Percentiles rank a stretch among this genome's conserved stretches.
Conservation (phyloP, 2,888 invertebrate genomes). For the Pseudoips prasinana region DNA sequence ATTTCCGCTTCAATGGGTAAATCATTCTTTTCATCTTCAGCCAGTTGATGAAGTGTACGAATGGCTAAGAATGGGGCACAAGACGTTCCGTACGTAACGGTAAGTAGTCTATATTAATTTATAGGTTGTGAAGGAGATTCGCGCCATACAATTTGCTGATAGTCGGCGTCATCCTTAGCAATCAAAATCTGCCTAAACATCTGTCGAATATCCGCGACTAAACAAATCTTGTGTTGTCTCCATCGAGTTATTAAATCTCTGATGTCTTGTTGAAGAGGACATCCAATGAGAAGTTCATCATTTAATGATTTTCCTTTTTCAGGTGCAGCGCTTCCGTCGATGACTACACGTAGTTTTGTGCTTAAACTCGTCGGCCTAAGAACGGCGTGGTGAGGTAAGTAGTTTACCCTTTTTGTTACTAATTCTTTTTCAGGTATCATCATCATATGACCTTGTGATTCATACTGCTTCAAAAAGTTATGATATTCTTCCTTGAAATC, state of each 20-base stretch:
- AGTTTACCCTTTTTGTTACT: background rate
- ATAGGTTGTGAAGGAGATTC: background rate
- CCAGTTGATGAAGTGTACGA: constrained; percentile 3
- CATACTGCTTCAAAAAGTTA: constrained; percentile 22
- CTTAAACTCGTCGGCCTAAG: too few relatives aligned
- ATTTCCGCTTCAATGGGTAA: background rate
- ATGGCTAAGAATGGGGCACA: constrained; percentile 1
- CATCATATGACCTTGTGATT: constrained; percentile 19
- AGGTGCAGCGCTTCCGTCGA: background rate
- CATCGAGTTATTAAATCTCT: background rate
- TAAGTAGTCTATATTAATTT: background rate
- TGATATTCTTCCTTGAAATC: constrained; percentile 19
- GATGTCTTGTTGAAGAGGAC: background rate
- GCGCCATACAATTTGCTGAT: constrained; percentile 1
- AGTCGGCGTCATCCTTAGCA: background rate
- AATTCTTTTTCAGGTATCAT: constrained; percentile 18
- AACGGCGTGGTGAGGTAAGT: background rate
- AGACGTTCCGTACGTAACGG: constrained; percentile 1
- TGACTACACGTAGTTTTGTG: background rate
- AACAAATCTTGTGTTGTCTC: background rate
- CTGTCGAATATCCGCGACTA: background rate
- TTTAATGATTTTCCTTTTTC: background rate
- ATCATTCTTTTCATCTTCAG: background rate
- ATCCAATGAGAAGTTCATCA: background rate
- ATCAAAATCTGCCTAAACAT: background rate